Conservation (phyloP, 2,113 vertebrate genomes). For the Cebus imitator region DNA sequence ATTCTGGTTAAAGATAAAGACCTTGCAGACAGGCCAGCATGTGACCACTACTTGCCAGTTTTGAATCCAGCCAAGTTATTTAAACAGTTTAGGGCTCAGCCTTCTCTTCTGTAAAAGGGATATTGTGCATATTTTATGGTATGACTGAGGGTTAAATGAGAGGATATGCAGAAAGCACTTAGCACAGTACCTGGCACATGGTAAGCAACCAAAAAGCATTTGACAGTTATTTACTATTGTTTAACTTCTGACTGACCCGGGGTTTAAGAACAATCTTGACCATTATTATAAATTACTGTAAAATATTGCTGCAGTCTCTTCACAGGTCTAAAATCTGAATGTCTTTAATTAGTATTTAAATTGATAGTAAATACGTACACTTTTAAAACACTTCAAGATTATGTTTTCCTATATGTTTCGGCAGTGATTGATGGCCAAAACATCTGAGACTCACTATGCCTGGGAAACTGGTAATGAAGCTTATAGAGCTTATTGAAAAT, state of each 20-base stretch:
- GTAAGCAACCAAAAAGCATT: neutral
- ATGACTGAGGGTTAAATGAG: neutral
- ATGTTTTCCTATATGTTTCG: slow-evolving; percentile 72
- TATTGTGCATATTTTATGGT: neutral
- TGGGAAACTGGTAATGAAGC: slow-evolving; percentile 69
- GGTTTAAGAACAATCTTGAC: neutral
- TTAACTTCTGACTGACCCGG: neutral
- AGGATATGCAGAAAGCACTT: neutral
- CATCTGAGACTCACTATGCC: slow-evolving; percentile 42
- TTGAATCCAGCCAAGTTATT: neutral
- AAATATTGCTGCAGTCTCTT: neutral
- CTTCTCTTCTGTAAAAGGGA: neutral
- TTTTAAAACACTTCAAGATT: slow-evolving; percentile 58
- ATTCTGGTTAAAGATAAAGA: neutral
- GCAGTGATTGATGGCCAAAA: slow-evolving; percentile 70
- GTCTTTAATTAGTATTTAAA: slow-evolving; percentile 62
- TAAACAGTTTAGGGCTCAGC: neutral
- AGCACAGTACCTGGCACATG: too few relatives aligned
- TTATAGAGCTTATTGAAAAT: slow-evolving; percentile 72
- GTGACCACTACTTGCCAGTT: neutral
- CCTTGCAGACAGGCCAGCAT: neutral
- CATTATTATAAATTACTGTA: neutral
- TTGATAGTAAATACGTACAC: slow-evolving; percentile 36
- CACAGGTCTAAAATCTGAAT: neutral
- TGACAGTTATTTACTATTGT: neutral